These are phyloP conservation scores for Chelonus formosanus DNA, from an alignment of 2,888 invertebrate species.

Conservation along the genomic window DNA sequence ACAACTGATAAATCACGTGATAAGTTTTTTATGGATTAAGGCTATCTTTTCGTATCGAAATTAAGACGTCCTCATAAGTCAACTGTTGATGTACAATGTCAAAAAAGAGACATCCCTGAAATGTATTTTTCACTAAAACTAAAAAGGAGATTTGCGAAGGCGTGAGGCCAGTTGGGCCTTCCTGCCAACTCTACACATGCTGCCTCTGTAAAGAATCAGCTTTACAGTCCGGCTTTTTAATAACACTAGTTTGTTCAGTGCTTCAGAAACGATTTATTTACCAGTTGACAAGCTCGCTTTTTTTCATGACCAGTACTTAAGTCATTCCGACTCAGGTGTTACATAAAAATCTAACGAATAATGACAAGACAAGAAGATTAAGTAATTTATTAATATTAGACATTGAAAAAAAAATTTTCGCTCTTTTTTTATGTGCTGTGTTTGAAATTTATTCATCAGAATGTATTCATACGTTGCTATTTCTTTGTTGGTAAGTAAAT, in stretches of 20 bases:
- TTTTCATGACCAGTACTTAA: background rate
- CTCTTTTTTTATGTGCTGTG: too few relatives aligned
- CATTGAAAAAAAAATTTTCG: too few relatives aligned
- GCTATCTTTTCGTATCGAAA: background rate
- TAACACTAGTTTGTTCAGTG: conserved; percentile 8
- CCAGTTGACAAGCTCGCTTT: conserved; percentile 2
- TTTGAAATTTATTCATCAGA: too few relatives aligned
- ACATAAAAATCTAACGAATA: too few relatives aligned
- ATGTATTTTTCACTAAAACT: background rate
- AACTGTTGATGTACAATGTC: background rate
- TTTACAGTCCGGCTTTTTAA: conserved; percentile 4
- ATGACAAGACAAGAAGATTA: too few relatives aligned
- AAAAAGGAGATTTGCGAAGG: conserved; percentile 10
- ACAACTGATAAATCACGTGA: too few relatives aligned
- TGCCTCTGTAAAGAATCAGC: conserved; percentile 9
- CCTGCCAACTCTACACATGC: conserved; percentile 1
- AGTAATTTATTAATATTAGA: too few relatives aligned
- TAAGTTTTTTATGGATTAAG: too few relatives aligned
- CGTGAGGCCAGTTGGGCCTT: conserved; percentile 10
- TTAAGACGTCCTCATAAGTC: conserved; percentile 5
- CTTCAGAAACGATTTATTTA: conserved; percentile 5
- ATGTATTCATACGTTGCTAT: too few relatives aligned
- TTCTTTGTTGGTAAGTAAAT: too few relatives aligned
- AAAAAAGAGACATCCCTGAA: conserved; percentile 3
- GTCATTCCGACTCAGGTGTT: conserved; percentile 4